Evolutionary conservation across 37 sponge, comb jelly and placozoan species (phyloP).

Genomic region (Aphrocallistes beatrix): DNA sequence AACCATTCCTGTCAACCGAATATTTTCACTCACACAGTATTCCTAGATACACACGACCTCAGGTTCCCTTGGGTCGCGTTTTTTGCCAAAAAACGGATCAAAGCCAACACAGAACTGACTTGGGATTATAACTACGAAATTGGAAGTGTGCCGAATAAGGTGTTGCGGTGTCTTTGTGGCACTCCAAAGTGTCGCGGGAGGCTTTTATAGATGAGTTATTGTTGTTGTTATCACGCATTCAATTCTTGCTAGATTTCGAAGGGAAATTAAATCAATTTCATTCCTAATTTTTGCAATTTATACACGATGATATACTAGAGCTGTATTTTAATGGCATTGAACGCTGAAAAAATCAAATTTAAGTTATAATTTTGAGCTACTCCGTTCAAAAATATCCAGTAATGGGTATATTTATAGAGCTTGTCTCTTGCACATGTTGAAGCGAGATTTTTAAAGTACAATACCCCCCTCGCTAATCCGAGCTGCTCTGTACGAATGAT

Average conservation of each 20-base stretch:
- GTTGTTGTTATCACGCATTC: too few species aligned
- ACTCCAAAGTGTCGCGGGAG: slow-evolving; percentile 60
- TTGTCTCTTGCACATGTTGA: too few species aligned
- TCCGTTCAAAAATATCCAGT: too few species aligned
- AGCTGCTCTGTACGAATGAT: too few species aligned
- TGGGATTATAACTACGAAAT: slow-evolving; percentile 87
- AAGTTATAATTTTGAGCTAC: not conserved
- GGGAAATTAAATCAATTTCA: too few species aligned
- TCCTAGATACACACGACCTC: slow-evolving; percentile 77
- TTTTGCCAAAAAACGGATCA: slow-evolving; percentile 60
- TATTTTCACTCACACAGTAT: slow-evolving; percentile 89
- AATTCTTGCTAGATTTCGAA: too few species aligned
- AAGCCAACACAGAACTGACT: slow-evolving; percentile 62
- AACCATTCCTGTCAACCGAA: slow-evolving; percentile 91
- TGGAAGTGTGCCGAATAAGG: slow-evolving; percentile 65
- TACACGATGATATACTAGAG: too few species aligned
- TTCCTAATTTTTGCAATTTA: too few species aligned
- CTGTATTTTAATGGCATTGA: not conserved
- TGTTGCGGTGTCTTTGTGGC: slow-evolving; percentile 57
- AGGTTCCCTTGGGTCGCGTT: slow-evolving; percentile 86
- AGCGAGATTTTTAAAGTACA: too few species aligned
- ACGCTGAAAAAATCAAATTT: not conserved
- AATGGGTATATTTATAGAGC: too few species aligned
- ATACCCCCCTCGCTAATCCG: too few species aligned
- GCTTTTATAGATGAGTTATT: slow-evolving; percentile 35